Percentiles rank a stretch among this genome's conserved stretches.
phyloP scores from a whole-genome alignment of 2,113 vertebrate species.

The Egretta garzetta region DNA sequence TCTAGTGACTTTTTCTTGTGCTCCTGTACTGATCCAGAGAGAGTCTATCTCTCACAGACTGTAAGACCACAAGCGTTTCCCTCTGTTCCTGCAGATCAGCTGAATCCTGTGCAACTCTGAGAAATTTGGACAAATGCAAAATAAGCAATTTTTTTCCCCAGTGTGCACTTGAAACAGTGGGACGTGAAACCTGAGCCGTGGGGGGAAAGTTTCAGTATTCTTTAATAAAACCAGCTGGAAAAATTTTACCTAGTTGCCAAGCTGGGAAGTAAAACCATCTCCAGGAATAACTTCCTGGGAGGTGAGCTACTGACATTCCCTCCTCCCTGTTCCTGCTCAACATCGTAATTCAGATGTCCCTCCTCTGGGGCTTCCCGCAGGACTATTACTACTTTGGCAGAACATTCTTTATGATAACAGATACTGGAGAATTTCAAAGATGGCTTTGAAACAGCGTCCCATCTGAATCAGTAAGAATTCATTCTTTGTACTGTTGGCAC shows the following conservation, averaged over 20 bases:
- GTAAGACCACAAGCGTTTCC: not conserved
- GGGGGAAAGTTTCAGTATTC: not conserved
- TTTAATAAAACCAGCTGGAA: not conserved
- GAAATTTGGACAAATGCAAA: not conserved
- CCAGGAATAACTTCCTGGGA: not conserved
- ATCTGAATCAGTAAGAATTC: not conserved
- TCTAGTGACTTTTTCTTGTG: not conserved
- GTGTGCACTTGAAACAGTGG: not conserved
- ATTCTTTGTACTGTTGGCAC: not conserved
- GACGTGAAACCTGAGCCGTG: not conserved
- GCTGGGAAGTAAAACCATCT: not conserved
- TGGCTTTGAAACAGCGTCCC: not conserved
- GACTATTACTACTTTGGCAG: not conserved
- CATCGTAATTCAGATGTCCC: not conserved
- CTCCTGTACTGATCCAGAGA: not conserved
- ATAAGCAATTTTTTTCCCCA: not conserved
- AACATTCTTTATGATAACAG: not conserved
- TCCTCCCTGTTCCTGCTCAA: not conserved
- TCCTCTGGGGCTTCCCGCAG: not conserved
- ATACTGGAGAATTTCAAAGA: not conserved
- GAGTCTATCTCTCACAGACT: not conserved
- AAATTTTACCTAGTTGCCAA: not conserved
- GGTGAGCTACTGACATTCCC: accelerated
- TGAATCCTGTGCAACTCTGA: not conserved
- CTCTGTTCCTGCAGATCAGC: not conserved